A percentile compares a stretch with the other conserved stretches of the same genome.
Evolutionary conservation across 1,140 invertebrate genomes (phyloP).

Genomic region (Monochamus saltuarius): DNA sequence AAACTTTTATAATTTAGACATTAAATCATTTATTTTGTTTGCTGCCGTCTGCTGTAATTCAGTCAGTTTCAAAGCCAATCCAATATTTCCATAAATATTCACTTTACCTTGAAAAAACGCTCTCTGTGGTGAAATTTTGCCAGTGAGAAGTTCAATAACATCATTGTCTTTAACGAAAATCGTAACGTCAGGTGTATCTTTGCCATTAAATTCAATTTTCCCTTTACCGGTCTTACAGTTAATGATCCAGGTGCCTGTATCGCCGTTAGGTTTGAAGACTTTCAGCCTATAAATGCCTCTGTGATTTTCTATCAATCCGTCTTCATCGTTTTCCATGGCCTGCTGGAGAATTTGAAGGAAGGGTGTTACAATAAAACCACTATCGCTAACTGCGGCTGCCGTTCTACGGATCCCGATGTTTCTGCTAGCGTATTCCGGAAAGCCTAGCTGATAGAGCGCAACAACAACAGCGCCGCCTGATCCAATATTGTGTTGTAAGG

Average conservation of each 20-base stretch:
- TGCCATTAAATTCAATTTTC: constrained; percentile 76
- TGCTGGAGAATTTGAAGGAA: constrained; percentile 79
- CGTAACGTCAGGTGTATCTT: constrained; percentile 88
- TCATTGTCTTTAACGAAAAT: constrained; percentile 86
- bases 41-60: constrained; percentile 76
- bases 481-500: constrained; percentile 95
- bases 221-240: constrained; percentile 88
- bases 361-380: constrained; percentile 72
- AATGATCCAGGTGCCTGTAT: constrained; percentile 84
- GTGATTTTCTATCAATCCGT: constrained; percentile 80
- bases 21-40: constrained; percentile 70
- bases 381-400: constrained; percentile 35
- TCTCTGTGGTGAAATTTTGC: constrained; percentile 91
- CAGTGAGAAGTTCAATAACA: constrained; percentile 81
- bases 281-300: constrained; percentile 87
- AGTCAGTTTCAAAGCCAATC: constrained; percentile 89
- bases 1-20: constrained; percentile 69
- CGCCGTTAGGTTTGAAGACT: constrained; percentile 70
- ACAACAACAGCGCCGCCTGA: constrained; percentile 94
- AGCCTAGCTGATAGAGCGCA: constrained; percentile 83
- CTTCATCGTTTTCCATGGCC: constrained; percentile 79
- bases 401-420: constrained; percentile 26
- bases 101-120: constrained; percentile 98
- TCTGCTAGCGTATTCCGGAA: constrained; percentile 55
- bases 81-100: constrained; percentile 95